Evolutionary conservation across 2,113 vertebrate species (phyloP).

Genomic region (Sander lucioperca): DNA sequence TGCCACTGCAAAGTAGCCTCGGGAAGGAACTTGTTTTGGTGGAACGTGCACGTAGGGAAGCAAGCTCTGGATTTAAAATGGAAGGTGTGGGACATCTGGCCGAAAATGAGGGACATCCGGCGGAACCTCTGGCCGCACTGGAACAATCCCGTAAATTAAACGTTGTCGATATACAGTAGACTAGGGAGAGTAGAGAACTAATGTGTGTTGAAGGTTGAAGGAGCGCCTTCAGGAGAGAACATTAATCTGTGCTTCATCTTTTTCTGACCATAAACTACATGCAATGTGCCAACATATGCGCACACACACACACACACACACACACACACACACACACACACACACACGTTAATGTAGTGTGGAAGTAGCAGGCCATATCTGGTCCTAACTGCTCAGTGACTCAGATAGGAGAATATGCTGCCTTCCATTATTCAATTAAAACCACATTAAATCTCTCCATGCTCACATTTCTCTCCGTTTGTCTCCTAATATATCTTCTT

Average conservation of each 20-base stretch:
- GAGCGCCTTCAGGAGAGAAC: constrained; percentile 45
- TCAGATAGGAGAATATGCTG: constrained; percentile 28
- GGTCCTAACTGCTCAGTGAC: constrained; percentile 23
- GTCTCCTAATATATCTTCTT: neutral
- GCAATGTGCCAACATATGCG: neutral
- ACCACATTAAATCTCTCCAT: constrained; percentile 48
- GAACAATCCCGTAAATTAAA: too few relatives aligned
- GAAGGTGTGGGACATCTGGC: too few relatives aligned
- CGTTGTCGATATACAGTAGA: too few relatives aligned
- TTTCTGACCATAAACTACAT: constrained; percentile 61
- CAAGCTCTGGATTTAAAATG: too few relatives aligned
- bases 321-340: constrained; percentile 9
- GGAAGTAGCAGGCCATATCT: constrained; percentile 53
- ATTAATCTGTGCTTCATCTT: constrained; percentile 57
- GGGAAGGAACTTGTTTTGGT: too few relatives aligned
- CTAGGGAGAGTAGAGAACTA: constrained; percentile 27
- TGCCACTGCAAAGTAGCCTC: too few relatives aligned
- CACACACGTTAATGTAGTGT: constrained; percentile 26
- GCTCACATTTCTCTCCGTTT: neutral
- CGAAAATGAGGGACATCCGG: too few relatives aligned
- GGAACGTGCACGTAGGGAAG: too few relatives aligned
- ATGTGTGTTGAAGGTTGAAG: constrained; percentile 65
- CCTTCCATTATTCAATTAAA: constrained; percentile 60
- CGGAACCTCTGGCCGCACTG: too few relatives aligned
- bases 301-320: neutral